Percentiles rank a stretch among this genome's conserved stretches.
phyloP scores from a whole-genome alignment of 2,113 vertebrate species.

The Hippolais icterina region DNA sequence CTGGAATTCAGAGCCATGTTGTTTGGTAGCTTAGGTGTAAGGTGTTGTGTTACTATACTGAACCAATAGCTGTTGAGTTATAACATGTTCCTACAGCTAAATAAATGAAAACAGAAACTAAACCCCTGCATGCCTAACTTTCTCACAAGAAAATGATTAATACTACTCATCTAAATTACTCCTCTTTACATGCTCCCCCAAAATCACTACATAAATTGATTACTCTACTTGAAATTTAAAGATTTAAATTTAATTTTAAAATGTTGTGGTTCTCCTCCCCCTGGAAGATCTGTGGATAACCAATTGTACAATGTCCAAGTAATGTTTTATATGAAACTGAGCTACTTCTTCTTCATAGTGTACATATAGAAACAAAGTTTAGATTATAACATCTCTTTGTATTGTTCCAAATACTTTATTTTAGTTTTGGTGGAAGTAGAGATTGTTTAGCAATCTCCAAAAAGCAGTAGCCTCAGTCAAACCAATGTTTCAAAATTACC shows the following conservation, averaged over 20 bases:
- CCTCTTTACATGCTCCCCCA: neutral
- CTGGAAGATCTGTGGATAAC: neutral
- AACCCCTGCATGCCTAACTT: neutral
- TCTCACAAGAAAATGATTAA: neutral
- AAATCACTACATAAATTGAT: neutral
- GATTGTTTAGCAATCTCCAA: neutral
- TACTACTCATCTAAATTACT: neutral
- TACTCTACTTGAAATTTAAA: neutral
- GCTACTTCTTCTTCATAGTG: neutral
- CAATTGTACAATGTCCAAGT: neutral
- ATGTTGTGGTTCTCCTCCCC: neutral
- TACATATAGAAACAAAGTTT: neutral
- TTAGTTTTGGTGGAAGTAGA: neutral
- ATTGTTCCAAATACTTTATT: neutral
- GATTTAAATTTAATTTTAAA: too few species aligned
- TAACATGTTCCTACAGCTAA: neutral
- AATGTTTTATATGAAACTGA: neutral
- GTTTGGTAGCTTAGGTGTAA: neutral
- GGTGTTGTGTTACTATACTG: neutral
- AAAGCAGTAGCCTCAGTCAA: neutral
- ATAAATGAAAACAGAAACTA: neutral
- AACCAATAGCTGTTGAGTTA: neutral
- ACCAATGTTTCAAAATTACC: neutral
- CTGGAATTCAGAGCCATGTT: neutral
- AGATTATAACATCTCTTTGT: neutral